Base-by-base conservation (phyloP, 2,797 vertebrate genomes). In the Cossypha niveicapilla region DNA sequence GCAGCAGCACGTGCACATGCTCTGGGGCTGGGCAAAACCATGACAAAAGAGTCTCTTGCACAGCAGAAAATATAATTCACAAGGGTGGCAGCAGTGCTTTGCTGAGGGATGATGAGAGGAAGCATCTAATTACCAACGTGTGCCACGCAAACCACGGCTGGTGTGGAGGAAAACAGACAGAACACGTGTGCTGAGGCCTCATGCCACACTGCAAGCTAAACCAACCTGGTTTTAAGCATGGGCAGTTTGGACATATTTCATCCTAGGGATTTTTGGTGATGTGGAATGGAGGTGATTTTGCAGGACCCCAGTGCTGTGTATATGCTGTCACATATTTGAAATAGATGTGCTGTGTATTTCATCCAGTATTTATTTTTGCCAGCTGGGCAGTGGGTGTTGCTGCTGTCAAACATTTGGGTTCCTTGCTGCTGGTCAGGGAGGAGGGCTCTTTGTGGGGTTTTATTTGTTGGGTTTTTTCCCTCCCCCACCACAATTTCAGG, bases 351-450 rank as follows among this genome's bases (percentile, higher is more conserved):
- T 0, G 4, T 41, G 34, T 47, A n/a, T 79, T 92, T 75, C 47
- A 68, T 50, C 78, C 39, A 2, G 34, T 75, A 53, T 88, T 94
- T 88, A 66, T 88, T 92, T 85, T 86, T 72, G 28, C 79, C 79
- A 67, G 19, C 76, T 81, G 42, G 41, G 37, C 7, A 4, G 34
- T n/a, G 45, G 41, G 32, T 10, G 17, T 54, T 82, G 48, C 62
- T 76, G 44, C 45, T 86, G 30, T 47, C 68, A 82, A 10, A 57
- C 3, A 4, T 85, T 92, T 67, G 66, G n/a, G 66, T 61, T 88
- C 62, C 51, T 85, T 58, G 48, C 27, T 78, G 58, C 39, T 68
- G 57, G 18, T 30, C 1, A 0, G 14, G 25, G n/a, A 65, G 13
- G 5, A 30, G 11, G 10, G 18, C 6, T 28, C 82, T 80, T 27